Base-by-base conservation (phyloP, 2,888 invertebrate species). In the Callyntrura sp. region DNA sequence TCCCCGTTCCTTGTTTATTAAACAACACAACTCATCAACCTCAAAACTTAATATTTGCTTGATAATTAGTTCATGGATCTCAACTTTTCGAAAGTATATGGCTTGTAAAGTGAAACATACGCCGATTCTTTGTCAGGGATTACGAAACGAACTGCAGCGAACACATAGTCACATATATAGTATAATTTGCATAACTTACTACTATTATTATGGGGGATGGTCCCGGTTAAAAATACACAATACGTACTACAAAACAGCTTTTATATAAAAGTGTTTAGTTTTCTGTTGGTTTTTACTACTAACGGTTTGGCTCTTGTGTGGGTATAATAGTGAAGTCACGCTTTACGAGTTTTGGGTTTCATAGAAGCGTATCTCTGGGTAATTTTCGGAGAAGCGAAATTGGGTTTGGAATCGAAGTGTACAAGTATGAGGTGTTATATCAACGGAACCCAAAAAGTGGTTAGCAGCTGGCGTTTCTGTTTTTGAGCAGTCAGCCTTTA, bases 381-480 rank as follows among this genome's bases (percentile, higher is more conserved):
- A 51, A 25, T 51, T 78, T 17, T 4, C 28, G 25, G 45, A 51
- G 20, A 25, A 14, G 20, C 17, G 23, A 45, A 70, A 35, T 35
- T 35, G 35, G 23, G 23, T 28, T 28, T 65, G 25, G 11, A 12
- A 28, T 65, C 65, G 6, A 28, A 70, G 70, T 17, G n/a, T 14
- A 55, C 14, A 35, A n/a, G 73, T 73, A 17, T 73, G 45, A 25
- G 76, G 25, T 65, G 28, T 23, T 70, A 17, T 70, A 51, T 76
- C 73, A 76, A 81, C 45, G 43, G 11, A 62, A 81, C 20, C 12
- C 2, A 35, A 48, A 81, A 81, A 81, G 81, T 62, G 81, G 81
- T 81, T 81, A 84, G 83, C 83, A 84, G 83, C 83, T 83, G 82
- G 83, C 25, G 83, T 28, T 79, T 79, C 57, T 79, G 73, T 76